Conservation (phyloP, 2,888 invertebrate genomes). For the Xestobium rufovillosum region DNA sequence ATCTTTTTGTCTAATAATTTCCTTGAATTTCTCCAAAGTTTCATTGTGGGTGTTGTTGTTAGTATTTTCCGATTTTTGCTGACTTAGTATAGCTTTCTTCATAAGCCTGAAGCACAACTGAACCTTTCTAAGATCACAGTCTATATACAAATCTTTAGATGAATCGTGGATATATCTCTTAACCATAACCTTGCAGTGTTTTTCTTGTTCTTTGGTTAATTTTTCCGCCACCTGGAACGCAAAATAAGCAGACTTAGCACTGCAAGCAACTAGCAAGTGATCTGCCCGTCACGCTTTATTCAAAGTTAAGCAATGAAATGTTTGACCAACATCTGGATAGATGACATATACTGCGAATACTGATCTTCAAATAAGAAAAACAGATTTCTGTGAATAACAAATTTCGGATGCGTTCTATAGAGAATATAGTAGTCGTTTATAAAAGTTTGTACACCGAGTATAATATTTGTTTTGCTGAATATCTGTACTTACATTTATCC, state of each 20-base stretch:
- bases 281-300: too few species aligned
- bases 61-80: constrained; percentile 15
- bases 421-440: too few species aligned
- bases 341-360: too few species aligned
- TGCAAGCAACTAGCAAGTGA: too few species aligned
- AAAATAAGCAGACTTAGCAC: too few species aligned
- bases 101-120: constrained; percentile 37
- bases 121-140: constrained; percentile 33
- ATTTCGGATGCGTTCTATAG: too few species aligned
- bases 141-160: constrained; percentile 28
- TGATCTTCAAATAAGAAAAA: too few species aligned
- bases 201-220: constrained; percentile 25
- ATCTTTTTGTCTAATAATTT: constrained; percentile 7
- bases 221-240: constrained; percentile 19
- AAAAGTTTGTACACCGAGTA: constrained; percentile 1
- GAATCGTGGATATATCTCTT: constrained; percentile 26
- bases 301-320: too few species aligned
- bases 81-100: constrained; percentile 24
- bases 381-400: too few species aligned
- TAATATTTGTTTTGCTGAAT: constrained; percentile 19
- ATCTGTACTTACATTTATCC: constrained; percentile 23
- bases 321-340: too few species aligned
- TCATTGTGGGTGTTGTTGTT: not conserved
- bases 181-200: constrained; percentile 28
- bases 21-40: not conserved